Percentiles rank a stretch among this genome's conserved stretches.
Conservation (phyloP, 1,140 invertebrate species). For the Drosophila mauritiana region DNA sequence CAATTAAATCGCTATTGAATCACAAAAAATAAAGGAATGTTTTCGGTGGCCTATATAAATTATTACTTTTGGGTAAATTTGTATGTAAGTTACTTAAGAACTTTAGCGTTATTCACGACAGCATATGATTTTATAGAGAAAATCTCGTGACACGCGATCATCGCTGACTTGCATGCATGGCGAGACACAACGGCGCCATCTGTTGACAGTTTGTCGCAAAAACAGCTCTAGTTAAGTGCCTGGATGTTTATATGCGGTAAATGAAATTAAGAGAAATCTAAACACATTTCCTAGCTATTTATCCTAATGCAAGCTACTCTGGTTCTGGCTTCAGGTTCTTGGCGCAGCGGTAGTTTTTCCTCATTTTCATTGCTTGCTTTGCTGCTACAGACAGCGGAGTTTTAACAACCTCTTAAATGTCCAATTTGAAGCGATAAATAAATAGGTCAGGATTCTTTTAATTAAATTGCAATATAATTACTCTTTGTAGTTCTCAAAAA, state of each 20-base stretch:
- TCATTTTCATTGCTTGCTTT: neutral
- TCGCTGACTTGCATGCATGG: conserved; percentile 1
- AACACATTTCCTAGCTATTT: conserved; percentile 38
- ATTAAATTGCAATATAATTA: too few relatives aligned
- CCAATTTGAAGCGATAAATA: neutral
- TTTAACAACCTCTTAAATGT: neutral
- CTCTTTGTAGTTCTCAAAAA: too few relatives aligned
- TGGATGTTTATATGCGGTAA: conserved; percentile 26
- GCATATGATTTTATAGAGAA: too few relatives aligned
- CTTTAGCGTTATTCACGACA: too few relatives aligned
- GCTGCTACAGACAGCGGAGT: neutral
- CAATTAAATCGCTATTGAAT: too few relatives aligned
- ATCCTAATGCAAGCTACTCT: conserved; percentile 24
- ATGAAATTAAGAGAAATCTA: conserved; percentile 45
- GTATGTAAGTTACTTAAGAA: too few relatives aligned
- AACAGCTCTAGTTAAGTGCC: conserved; percentile 38
- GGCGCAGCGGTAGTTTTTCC: neutral
- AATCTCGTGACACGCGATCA: neutral
- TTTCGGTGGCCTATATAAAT: too few relatives aligned
- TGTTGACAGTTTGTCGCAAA: conserved; percentile 39
- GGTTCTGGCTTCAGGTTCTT: neutral
- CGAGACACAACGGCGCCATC: conserved; percentile 25
- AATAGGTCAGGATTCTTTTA: too few relatives aligned
- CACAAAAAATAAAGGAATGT: too few relatives aligned
- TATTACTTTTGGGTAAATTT: too few relatives aligned